Base-by-base conservation (phyloP, 2,888 invertebrate genomes). In the Stenodema calcarata region DNA sequence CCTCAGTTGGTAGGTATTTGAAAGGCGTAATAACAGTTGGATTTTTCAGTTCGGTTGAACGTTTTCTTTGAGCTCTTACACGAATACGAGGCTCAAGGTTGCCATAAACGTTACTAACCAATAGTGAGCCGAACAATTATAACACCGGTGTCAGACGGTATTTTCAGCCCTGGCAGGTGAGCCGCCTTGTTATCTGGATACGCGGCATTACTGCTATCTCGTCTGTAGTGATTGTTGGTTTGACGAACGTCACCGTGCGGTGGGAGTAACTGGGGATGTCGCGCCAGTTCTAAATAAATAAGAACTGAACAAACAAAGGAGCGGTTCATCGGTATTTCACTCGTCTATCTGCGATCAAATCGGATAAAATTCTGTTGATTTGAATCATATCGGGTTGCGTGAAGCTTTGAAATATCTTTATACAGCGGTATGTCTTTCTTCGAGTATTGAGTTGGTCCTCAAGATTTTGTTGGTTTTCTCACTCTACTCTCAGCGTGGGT, bases 221-320 rank as follows among this genome's bases (percentile, higher is more conserved):
- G 62, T 12, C 23, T 23, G 62, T 23, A 23, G 62, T 62, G 62
- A 62, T 62, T 62, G 62, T 62, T 27, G 62, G 62, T 18, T 62
- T 23, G 62, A 62, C 62, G 62, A 62, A 62, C 62, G 27, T 35
- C 35, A 35, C 6, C 50, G 50, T 50, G 62, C 23, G 62, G 62
- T 9, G 18, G 62, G 50, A 7, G 50, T 14, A 23, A 11, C 54
- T 62, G 62, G 62, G 23, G 18, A 23, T 62, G 78, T 78, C 78
- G 78, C 78, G 78, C 1, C 78, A 78, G 78, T 78, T 78, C 42
- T 44, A 44, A 44, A 78, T 23, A 78, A 78, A 78, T 78, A 78
- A 9, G 47, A 44, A 78, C 18, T 44, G 44, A 78, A 27, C 78
- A 78, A 78, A 78, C 78, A 78, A 78, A 78, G 78, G 78, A 41